Base-by-base conservation (phyloP, 2,113 vertebrate species). In the Rafetus swinhoei region DNA sequence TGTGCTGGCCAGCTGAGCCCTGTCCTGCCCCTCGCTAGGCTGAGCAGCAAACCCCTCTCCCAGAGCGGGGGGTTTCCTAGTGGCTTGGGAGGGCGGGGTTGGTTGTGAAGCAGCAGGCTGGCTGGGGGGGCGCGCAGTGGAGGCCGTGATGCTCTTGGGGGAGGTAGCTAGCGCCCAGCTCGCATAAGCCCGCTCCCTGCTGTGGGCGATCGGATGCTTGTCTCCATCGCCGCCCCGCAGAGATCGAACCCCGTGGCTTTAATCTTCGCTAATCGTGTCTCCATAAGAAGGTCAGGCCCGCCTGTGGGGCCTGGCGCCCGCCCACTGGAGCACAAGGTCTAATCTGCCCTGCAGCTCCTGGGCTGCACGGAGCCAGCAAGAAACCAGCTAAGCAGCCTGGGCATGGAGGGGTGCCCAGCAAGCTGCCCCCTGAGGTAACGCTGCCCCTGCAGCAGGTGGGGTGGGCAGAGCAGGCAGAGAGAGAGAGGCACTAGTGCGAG, bases 191-290 rank as follows among this genome's bases (percentile, higher is more conserved):
- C 13, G 59, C 25, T 60, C 24, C 25, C 59, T 27, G 59, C 32
- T n/a, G 32, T 9, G 32, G 32, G 65, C 8, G 2, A 2, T 9
- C 65, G 18, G 32, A 13, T 3, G 25, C 76, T 7, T 39, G 13
- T 12, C 76, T 79, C 39, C 74, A 45, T 2, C 2, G 45, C 74
- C 10, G 22, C 72, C 60, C 0, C 11, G 94, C 94, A 92, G 93
- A 86, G 55, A 79, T 84, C 57, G 91, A 79, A 3, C 1, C 0
- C 0, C 1, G 0, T 7, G 8, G 39, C 1, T 91, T 90, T 96
- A 96, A 96, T 93, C 96, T 81, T 5, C 6, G 0, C 24, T 95
- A 97, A 97, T 95, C 85, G 4, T 81, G 1, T 65, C 93, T 84
- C 94, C 82, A 89, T 91, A 82, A 97, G 76, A 90, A 3, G 96